Conservation (phyloP, 2,797 vertebrate genomes). For the Pithecia hirsuta region DNA sequence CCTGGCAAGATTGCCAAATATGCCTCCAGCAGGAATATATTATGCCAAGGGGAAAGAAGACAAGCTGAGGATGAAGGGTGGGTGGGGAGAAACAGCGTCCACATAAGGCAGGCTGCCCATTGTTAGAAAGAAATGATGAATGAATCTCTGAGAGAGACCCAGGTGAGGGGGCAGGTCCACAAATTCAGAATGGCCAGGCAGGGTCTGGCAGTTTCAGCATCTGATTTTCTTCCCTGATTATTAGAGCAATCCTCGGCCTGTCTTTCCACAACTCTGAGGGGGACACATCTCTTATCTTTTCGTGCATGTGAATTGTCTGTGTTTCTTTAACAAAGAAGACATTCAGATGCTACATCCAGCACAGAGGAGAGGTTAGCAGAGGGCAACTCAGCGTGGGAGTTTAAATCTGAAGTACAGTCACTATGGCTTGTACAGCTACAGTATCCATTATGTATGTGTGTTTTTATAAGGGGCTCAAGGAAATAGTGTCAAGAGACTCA, state of each 20-base stretch:
- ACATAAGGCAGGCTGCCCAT: neutral
- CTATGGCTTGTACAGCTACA: constrained; percentile 43
- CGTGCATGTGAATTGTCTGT: neutral
- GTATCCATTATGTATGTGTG: constrained; percentile 38
- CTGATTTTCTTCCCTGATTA: neutral
- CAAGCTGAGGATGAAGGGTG: neutral
- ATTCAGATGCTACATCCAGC: neutral
- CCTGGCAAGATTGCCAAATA: neutral
- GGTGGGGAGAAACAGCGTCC: neutral
- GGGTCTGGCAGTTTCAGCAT: neutral
- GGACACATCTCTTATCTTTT: neutral
- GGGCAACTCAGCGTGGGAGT: neutral
- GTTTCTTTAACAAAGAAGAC: neutral
- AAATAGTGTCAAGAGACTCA: constrained; percentile 79
- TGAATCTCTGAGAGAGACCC: neutral
- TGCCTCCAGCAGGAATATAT: neutral
- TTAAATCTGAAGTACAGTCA: constrained; percentile 27
- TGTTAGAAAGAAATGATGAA: neutral
- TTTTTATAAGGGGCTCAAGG: constrained; percentile 59
- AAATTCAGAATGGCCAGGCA: neutral
- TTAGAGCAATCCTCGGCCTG: neutral
- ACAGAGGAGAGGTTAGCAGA: neutral
- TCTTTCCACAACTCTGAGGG: neutral
- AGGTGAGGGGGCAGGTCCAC: neutral
- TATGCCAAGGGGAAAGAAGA: neutral